phyloP scores from a whole-genome alignment of 2,113 vertebrate species.

The Vidua chalybeata region DNA sequence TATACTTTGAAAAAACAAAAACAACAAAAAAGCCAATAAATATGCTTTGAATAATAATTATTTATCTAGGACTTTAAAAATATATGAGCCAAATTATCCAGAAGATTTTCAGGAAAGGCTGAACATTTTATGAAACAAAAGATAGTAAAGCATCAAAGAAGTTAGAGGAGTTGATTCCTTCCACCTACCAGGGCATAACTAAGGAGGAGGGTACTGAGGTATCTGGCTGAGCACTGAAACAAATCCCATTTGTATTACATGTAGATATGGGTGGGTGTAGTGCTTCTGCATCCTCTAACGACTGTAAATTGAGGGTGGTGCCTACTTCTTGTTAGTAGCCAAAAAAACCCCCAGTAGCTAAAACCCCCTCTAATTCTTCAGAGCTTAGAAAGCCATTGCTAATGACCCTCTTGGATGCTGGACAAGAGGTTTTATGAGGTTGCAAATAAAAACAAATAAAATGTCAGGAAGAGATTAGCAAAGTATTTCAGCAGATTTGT shows the following conservation, averaged over 20 bases:
- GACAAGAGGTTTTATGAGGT: background rate
- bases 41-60: background rate
- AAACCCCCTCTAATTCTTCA: background rate
- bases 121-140: background rate
- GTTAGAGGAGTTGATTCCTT: background rate
- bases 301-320: background rate
- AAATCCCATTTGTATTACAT: background rate
- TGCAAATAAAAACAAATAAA: background rate
- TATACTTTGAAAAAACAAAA: background rate
- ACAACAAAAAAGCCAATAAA: background rate
- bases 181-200: background rate
- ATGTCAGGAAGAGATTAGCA: background rate
- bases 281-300: background rate
- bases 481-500: background rate
- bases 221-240: background rate
- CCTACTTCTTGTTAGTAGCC: background rate
- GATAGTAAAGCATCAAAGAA: background rate
- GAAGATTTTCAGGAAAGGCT: background rate
- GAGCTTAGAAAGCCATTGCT: background rate
- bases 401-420: background rate
- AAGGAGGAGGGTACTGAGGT: background rate
- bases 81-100: background rate
- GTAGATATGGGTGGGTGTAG: background rate
- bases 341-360: background rate
- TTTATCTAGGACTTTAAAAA: background rate